Conservation (phyloP, 2,797 vertebrate species). For the Sebastes elongatus region DNA sequence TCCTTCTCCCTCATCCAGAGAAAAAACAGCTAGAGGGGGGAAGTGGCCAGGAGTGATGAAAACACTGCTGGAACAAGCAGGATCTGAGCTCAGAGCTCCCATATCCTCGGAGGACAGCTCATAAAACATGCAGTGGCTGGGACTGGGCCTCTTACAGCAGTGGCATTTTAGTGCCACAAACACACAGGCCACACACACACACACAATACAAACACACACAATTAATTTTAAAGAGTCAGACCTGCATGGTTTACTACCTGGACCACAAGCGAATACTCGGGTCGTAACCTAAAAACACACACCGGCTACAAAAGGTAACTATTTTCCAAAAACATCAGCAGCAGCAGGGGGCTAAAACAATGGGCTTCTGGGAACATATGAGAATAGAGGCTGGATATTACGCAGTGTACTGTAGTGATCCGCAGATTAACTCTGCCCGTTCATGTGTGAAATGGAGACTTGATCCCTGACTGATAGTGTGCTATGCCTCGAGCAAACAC, state of each 20-base stretch:
- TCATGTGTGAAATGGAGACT: constrained; percentile 88
- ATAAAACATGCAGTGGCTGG: constrained; percentile 84
- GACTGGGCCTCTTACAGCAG: constrained; percentile 71
- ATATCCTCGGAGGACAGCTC: constrained; percentile 79
- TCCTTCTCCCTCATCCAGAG: constrained; percentile 45
- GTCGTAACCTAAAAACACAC: constrained; percentile 49
- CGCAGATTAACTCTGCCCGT: constrained; percentile 84
- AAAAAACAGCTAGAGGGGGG: constrained; percentile 19
- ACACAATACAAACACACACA: constrained; percentile 46
- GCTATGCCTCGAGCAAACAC: constrained; percentile 76
- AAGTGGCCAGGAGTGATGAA: constrained; percentile 68
- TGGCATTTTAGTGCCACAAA: constrained; percentile 72
- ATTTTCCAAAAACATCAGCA: constrained; percentile 57
- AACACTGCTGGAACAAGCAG: constrained; percentile 77
- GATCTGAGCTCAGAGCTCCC: constrained; percentile 75
- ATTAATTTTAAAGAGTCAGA: constrained; percentile 52
- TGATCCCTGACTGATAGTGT: constrained; percentile 82
- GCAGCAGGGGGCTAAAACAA: constrained; percentile 59
- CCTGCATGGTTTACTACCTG: constrained; percentile 28
- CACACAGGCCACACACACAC: constrained; percentile 29
- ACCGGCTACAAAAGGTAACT: constrained; percentile 38
- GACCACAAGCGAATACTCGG: constrained; percentile 20
- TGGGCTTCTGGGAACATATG: constrained; percentile 50
- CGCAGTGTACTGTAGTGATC: constrained; percentile 80
- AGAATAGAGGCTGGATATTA: constrained; percentile 55